Base-by-base conservation (phyloP, 2,888 invertebrate species). In the Crocallis elinguaria region DNA sequence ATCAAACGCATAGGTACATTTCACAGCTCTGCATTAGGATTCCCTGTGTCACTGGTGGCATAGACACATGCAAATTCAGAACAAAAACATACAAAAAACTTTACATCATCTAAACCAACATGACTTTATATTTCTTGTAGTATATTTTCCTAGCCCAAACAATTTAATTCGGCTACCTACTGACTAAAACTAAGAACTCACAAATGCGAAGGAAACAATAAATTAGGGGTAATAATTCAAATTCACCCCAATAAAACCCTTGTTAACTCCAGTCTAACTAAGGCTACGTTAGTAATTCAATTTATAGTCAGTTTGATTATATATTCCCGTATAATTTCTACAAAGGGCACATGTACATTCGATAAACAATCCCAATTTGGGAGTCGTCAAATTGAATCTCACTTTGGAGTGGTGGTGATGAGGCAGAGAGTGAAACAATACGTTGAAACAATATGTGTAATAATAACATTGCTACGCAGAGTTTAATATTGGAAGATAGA, bases 251-350 rank as follows among this genome's bases (percentile, higher is more conserved):
- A 54, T 52, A 51, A 60, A 57, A 67, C 72, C 71, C 67, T 69
- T 64, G 71, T 70, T 71, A 68, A 66, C 64, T 62, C 64, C 42
- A 43, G 42, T 44, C 57, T 35, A 65, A 68, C 64, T 59, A 62
- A 64, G 59, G 67, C 63, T 60, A 69, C 62, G 55, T 53, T 55
- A 59, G 43, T 30, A 30, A 43, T 23, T 25, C 23, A 33, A 33
- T 33, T 70, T 46, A 48, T 61, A 63, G 63, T 60, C 56, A 54
- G 62, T 69, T 69, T 63, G 64, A 38, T 49, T 57, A n/a, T 62
- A 60, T 65, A 44, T 61, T 58, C 51, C 19, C 32, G 57, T 52
- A 52, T 60, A 60, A 64, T 64, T 66, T 41, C 12, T 29, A 38
- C 33, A 23, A 41, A 37, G 30, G 38, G 25, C 36, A 46, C 16